phyloP scores from a whole-genome alignment of 2,888 invertebrate species.

The Lamproptera curius region DNA sequence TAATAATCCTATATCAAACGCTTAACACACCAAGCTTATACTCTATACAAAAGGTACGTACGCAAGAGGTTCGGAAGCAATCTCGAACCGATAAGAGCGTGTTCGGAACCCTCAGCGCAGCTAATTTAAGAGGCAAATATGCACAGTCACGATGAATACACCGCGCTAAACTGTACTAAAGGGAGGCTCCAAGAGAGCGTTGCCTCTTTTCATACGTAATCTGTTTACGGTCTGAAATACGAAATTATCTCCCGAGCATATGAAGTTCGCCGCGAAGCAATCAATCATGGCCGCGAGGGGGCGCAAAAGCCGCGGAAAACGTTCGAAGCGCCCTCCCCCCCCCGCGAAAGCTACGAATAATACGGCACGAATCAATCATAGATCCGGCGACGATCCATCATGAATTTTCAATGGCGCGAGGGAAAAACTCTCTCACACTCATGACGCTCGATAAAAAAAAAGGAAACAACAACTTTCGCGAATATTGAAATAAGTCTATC shows the following conservation, averaged over 20 bases:
- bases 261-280: conserved; percentile 70
- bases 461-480: conserved; percentile 8
- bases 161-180: conserved; percentile 41
- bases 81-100: too few relatives aligned
- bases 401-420: conserved; percentile 69
- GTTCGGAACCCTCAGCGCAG: conserved; percentile 28
- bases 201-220: conserved; percentile 72
- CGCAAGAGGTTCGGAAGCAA: too few relatives aligned
- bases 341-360: conserved; percentile 71
- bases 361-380: conserved; percentile 76
- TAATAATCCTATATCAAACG: too few relatives aligned
- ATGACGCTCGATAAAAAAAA: too few relatives aligned
- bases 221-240: conserved; percentile 76
- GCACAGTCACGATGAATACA: conserved; percentile 53
- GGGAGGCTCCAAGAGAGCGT: conserved; percentile 48
- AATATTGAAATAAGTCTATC: conserved; percentile 48
- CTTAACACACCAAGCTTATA: too few relatives aligned
- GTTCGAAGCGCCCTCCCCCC: conserved; percentile 52
- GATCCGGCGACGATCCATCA: conserved; percentile 75
- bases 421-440: conserved; percentile 27
- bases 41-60: too few relatives aligned
- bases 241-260: conserved; percentile 76
- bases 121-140: conserved; percentile 44
- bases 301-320: conserved; percentile 63
- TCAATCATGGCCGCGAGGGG: conserved; percentile 72